Evolutionary conservation across 2,888 invertebrate species (phyloP), one percentile per base, ranked within the genome.

Genomic region (Ceraclea dissimilis): DNA sequence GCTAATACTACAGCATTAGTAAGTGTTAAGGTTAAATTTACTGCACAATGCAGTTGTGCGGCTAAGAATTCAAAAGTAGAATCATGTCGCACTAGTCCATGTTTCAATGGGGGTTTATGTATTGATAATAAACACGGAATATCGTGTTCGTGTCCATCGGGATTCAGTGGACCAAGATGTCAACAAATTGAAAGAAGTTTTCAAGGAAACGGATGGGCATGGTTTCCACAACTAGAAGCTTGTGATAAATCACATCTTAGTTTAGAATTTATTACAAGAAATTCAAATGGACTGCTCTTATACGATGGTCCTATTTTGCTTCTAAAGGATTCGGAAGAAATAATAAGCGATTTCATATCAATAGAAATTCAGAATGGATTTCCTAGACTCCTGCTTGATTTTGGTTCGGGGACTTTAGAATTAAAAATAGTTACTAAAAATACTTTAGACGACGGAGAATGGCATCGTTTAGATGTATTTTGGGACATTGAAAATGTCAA

Each of bases 291-390:
- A 1, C 78, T 97, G 34, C 77, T 99, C 54, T 75, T 98, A 46
- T 99, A 98, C 74, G 97, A 98, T 69, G 98, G 98, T 11, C 98
- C 98, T 1, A 93, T 95, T 66, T 92, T 93, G 13, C 90, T 93
- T 16, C 94, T 94, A 0, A 93, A 94, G 73, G 76, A 85, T 2
- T 93, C 94, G 68, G 93, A 94, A 78, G 79, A 85, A 66, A 83
- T 92, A 75, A 86, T 92, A 51, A 91, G 91, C 1, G 98, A 98
- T 75, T 99, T 95, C 67, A 88, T 99, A 65, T 90, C 95, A 2
- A 78, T 99, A 18, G 96, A 97, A 73, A 71, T 99, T 66, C 90
- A 91, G 68, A 84, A 92, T 57, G 97, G 97, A 19, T 89, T 89
- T 69, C 96, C 96, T 0, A 79, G 93, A 61, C 74, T 98, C 43